Evolutionary conservation across 2,888 invertebrate species (phyloP).

Genomic region (Teleiodes luculella): DNA sequence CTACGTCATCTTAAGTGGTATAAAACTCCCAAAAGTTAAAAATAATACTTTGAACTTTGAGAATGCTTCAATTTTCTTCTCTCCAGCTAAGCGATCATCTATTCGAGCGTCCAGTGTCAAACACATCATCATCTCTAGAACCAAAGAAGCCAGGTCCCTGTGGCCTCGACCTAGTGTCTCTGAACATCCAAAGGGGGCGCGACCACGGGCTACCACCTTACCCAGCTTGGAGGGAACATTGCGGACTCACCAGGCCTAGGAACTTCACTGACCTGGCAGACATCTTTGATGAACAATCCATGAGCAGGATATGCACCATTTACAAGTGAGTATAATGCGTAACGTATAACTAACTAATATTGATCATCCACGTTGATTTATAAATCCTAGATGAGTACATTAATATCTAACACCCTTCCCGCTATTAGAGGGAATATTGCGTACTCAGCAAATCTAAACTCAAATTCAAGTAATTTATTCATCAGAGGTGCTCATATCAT

Average conservation of each 20-base stretch:
- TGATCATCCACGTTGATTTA: no score
- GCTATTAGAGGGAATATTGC: no score
- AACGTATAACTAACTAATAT: no score
- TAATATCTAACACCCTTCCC: no score
- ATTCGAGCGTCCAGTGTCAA: conserved; percentile 77
- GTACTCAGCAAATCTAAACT: no score
- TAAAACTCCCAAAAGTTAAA: no score
- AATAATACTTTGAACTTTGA: background rate
- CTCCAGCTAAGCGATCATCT: conserved; percentile 82
- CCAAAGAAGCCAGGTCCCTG: conserved; percentile 68
- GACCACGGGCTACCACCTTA: conserved; percentile 93
- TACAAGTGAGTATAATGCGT: conserved; percentile 75
- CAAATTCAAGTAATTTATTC: no score
- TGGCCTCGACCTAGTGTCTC: conserved; percentile 90
- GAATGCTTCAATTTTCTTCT: background rate
- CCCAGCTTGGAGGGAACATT: conserved; percentile 86
- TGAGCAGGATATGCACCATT: conserved; percentile 80
- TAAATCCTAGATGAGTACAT: background rate
- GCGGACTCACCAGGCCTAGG: conserved; percentile 81
- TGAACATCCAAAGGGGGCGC: conserved; percentile 92
- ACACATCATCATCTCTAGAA: no score
- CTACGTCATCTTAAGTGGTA: no score
- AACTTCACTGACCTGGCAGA: conserved; percentile 82
- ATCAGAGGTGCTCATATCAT: no score
- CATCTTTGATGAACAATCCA: conserved; percentile 82